Evolutionary conservation across 2,113 vertebrate species (phyloP), one percentile per base, ranked within the genome.

Genomic region (Chionodraco myersi): DNA sequence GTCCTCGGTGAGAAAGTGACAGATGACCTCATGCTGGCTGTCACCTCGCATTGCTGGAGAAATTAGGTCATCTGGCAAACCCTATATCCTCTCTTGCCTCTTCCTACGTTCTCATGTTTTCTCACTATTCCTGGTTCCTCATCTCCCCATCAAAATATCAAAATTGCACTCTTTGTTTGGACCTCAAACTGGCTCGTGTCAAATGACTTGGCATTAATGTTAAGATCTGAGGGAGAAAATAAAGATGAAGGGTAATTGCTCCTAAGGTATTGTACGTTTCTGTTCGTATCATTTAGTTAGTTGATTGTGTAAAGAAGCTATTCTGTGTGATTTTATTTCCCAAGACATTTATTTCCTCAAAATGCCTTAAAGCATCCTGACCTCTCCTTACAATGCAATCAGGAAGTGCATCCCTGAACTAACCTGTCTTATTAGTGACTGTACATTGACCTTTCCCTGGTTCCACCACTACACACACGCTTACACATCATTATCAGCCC

Each of bases 11-110:
- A 87, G 83, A 92, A 83, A 91, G 81, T 88, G 89, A 90, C 85
- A 84, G 84, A 91, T 92, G 91, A 93, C 78, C 83, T 93, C 84
- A 87, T 80, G 79, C 72, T 71, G 62, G 70, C 82, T 88, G 73
- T 77, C 77, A 74, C 76, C 82, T 83, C 51, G 41, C 47, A 61
- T 63, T 47, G 72, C 64, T 71, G 15, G 65, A 73, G 65, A 89
- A 85, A 88, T 85, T 65, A 66, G 82, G 63, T 75, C 66, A 56
- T 76, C 83, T 80, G 83, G 30, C 44, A 58, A 64, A 75, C 21
- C 14, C 10, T 62, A 54, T 41, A 21, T 52, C 30, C 10, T 70
- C 59, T 66, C 34, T 54, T 64, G 14, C 16, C 16, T 49, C 52
- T 49, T 53, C 9, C 41, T 59, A 12, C 12, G 9, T 49, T 47